Base-by-base conservation (phyloP, 2,888 invertebrate genomes). In the Eudasyphora cyanicolor region DNA sequence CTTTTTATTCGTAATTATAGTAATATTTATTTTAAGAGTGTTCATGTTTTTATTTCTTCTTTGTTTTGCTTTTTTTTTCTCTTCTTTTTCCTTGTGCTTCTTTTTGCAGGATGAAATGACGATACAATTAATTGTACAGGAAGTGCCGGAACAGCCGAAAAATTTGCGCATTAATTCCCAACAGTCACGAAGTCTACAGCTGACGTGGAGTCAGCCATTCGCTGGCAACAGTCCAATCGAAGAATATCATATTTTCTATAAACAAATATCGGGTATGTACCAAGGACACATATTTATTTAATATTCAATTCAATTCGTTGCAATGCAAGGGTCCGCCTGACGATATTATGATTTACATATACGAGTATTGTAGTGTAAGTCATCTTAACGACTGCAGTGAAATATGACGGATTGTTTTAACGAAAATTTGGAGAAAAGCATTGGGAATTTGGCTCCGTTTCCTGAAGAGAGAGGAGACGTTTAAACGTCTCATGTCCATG, bases 131-230 rank as follows among this genome's bases (percentile, higher is more conserved):
- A 96, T 97, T 73, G 97, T 98, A 32, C 97, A 98, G 93, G 95
- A 98, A 93, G 96, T 96, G 54, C 98, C 98, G 0, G 98, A 98
- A 92, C 95, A 96, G 91, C 98, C 98, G 3, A 95, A 96, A 90
- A 97, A 97, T 90, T 95, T 98, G 86, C 94, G 96, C 87, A 95
- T 97, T 71, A 95, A 96, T 88, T 97, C 97, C 86, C 96, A 96
- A 89, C 95, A 96, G 88, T 97, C 97, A 79, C 94, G 97, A 82
- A 95, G 96, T 29, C 95, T 97, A 85, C 96, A 96, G 88, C 94
- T 98, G 87, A 96, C 97, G 0, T 98, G 98, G 98, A 96, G 96
- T 35, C 96, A 96, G 86, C 97, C 97, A 10, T 97, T 97, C 89
- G 96, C 96, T 86, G 97, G 97, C 82, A 97, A 97, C 89, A 97